Base-by-base conservation (phyloP, 2,797 vertebrate genomes). In the Salarias fasciatus region DNA sequence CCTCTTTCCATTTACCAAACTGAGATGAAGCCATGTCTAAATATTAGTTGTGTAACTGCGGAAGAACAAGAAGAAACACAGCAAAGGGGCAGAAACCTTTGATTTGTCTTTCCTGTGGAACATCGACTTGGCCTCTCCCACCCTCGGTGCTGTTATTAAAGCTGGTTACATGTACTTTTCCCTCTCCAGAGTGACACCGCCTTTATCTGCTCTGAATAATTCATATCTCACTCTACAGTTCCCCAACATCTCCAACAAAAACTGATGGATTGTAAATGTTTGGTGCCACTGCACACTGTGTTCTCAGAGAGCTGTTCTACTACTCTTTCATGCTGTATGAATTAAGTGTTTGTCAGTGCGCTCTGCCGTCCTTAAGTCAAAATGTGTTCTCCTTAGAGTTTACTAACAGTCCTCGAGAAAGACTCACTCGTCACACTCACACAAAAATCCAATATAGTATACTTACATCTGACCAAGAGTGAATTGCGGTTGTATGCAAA, bases 181-280 rank as follows among this genome's bases (percentile, higher is more conserved):
- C 40, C 36, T 48, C 35, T 45, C 50, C 53, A 45, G 38, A 60
- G 57, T 50, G 57, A 72, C 76, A 61, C 41, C 59, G 63, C 46
- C 54, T 53, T 76, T 57, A 59, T 71, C 48, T 53, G 3, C 12
- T 36, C 57, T 75, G 70, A 80, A 85, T 83, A 67, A 80, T 79
- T 72, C 67, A 80, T 49, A 43, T 18, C 18, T 70, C 8, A 0
- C 30, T 36, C 38, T 24, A 24, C 18, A 57, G 44, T 51, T 45
- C 14, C 52, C 42, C 28, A 52, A 71, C 57, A 48, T 79, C 78
- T 69, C 18, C 18, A 24, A 18, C 29, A 78, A 67, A n/a, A 52
- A 53, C 35, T 61, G 57, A 77, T 15, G 64, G 59, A 78, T 54
- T 66, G 33, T 28, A 53, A 71, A 66, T 66, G 37, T 54, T 56